Conservation (phyloP, 2,113 vertebrate genomes). For the Passer domesticus region DNA sequence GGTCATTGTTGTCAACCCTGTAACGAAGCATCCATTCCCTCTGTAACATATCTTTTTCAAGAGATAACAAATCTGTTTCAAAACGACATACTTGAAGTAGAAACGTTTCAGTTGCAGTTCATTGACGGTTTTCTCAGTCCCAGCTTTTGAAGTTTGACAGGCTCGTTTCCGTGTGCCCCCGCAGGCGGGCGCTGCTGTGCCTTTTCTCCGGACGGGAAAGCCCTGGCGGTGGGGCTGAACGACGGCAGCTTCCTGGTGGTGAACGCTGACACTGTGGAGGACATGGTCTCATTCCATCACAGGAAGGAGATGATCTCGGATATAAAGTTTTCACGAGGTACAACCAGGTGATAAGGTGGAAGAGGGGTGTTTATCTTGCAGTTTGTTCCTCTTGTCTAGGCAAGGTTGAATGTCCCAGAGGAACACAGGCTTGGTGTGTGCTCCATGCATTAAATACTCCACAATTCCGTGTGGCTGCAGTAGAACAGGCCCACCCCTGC, state of each 20-base stretch:
- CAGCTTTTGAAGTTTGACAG: not conserved
- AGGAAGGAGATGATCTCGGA: conserved; percentile 96
- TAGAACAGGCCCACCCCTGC: too few species aligned
- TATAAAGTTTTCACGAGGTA: conserved; percentile 95
- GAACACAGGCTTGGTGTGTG: not conserved
- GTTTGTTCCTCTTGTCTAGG: not conserved
- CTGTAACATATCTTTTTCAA: not conserved
- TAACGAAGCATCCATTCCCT: not conserved
- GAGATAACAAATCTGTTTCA: not conserved
- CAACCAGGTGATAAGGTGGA: not conserved
- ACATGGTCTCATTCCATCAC: conserved; percentile 98
- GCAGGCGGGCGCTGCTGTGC: conserved; percentile 94
- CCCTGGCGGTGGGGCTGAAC: conserved; percentile 92
- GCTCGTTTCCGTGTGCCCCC: not conserved
- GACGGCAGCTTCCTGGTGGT: conserved; percentile 98
- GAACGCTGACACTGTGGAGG: conserved; percentile 95
- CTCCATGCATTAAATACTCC: not conserved
- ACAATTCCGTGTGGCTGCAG: not conserved
- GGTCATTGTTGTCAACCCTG: not conserved
- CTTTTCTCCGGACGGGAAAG: conserved; percentile 97
- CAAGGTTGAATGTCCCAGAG: not conserved
- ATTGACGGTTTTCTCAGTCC: not conserved
- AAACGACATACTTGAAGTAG: not conserved
- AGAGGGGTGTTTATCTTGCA: not conserved
- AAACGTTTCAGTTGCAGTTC: not conserved